A percentile compares a stretch with the other conserved stretches of the same genome.
Evolutionary conservation across 2,113 vertebrate genomes (phyloP).

Genomic region (Erythrolamprus reginae): DNA sequence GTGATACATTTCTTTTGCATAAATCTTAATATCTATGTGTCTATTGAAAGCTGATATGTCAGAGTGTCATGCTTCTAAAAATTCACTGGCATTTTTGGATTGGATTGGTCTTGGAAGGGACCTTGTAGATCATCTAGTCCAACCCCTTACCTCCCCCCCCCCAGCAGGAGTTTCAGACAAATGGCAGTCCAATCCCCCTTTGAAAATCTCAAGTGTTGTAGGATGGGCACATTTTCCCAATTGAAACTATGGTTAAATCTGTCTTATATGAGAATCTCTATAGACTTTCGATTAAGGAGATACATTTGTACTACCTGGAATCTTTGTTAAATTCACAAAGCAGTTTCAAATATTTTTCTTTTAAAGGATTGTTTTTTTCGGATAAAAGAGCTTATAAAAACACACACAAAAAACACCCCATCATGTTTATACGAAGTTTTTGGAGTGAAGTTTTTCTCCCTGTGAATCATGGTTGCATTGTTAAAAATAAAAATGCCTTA

Average conservation of each 20-base stretch:
- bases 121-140: no score
- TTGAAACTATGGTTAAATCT: background rate
- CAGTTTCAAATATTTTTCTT: background rate
- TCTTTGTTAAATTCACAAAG: background rate
- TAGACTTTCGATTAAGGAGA: background rate
- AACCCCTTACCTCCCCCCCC: no score
- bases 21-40: no score
- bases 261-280: background rate
- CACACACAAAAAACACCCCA: background rate
- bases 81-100: background rate
- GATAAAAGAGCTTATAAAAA: background rate
- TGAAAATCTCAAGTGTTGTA: no score
- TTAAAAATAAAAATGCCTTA: background rate
- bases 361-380: background rate
- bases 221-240: background rate
- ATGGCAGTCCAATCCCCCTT: no score
- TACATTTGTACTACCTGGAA: background rate
- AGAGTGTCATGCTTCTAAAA: background rate
- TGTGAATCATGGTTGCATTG: background rate
- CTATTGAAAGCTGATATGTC: no score
- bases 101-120: no score
- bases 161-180: no score
- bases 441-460: background rate
- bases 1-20: background rate
- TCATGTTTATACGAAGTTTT: background rate